Evolutionary conservation across 2,797 vertebrate species (phyloP).

Genomic region (Caiman crocodilus): DNA sequence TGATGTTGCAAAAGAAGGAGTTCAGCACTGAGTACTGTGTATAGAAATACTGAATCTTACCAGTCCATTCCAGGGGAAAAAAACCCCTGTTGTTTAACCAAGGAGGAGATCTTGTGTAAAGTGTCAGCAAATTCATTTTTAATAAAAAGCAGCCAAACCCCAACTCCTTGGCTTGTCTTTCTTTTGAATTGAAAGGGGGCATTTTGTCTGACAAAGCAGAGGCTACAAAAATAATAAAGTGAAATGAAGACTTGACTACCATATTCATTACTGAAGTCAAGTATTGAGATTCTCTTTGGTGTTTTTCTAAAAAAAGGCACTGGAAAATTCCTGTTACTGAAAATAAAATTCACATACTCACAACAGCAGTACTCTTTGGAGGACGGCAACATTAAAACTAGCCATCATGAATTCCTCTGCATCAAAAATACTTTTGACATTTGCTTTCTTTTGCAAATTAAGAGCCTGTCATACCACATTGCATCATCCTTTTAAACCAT

Average conservation of each 20-base stretch:
- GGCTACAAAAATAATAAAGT: accelerated
- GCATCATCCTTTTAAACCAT: neutral
- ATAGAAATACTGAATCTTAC: neutral
- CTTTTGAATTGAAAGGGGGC: neutral
- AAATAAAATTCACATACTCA: neutral
- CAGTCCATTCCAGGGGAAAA: neutral
- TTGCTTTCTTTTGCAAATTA: neutral
- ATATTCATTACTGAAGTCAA: neutral
- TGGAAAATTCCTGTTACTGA: neutral
- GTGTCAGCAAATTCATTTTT: neutral
- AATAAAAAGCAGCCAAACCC: neutral
- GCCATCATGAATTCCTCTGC: neutral
- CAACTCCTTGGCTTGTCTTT: neutral
- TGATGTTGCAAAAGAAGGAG: neutral
- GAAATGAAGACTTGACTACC: neutral
- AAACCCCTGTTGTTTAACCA: neutral
- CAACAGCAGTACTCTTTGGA: neutral
- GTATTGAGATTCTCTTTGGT: neutral
- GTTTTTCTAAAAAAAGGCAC: neutral
- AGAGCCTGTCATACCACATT: neutral
- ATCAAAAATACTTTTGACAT: neutral
- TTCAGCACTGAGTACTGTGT: constrained; percentile 58
- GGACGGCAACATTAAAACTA: neutral
- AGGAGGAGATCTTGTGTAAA: neutral
- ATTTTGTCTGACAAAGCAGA: neutral